phyloP scores from a whole-genome alignment of 2,797 vertebrate species.

The Onychomys torridus region DNA sequence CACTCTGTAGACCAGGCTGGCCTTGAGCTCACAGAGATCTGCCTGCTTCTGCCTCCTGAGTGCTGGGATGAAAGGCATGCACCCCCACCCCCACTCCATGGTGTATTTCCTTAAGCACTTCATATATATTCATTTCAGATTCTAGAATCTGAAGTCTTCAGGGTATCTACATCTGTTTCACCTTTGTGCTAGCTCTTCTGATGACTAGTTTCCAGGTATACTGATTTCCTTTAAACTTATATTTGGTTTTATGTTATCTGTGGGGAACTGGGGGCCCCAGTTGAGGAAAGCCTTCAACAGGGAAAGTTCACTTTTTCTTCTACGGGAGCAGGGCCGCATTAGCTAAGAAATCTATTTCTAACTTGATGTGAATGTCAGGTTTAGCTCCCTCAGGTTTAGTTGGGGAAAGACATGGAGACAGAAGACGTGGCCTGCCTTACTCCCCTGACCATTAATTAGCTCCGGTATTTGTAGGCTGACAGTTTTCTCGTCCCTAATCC shows the following conservation, averaged over 20 bases:
- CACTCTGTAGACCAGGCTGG: not conserved
- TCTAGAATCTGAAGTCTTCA: not conserved
- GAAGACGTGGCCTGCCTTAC: not conserved
- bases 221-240: not conserved
- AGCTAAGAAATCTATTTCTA: constrained; percentile 1
- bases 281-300: not conserved
- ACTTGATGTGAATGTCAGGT: not conserved
- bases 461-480: not conserved
- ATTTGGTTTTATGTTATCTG: not conserved
- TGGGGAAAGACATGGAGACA: not conserved
- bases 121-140: not conserved
- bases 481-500: not conserved
- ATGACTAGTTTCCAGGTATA: not conserved
- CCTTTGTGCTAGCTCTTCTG: not conserved
- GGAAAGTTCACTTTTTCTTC: constrained; percentile 3
- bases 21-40: not conserved
- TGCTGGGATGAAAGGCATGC: not conserved
- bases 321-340: not conserved
- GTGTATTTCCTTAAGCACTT: not conserved
- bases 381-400: not conserved
- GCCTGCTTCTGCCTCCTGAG: not conserved
- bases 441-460: not conserved
- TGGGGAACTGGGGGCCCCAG: not conserved
- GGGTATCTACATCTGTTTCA: not conserved
- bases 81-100: accelerated